Conservation (phyloP, 1,140 invertebrate species). For the Teleopsis dalmanni region DNA sequence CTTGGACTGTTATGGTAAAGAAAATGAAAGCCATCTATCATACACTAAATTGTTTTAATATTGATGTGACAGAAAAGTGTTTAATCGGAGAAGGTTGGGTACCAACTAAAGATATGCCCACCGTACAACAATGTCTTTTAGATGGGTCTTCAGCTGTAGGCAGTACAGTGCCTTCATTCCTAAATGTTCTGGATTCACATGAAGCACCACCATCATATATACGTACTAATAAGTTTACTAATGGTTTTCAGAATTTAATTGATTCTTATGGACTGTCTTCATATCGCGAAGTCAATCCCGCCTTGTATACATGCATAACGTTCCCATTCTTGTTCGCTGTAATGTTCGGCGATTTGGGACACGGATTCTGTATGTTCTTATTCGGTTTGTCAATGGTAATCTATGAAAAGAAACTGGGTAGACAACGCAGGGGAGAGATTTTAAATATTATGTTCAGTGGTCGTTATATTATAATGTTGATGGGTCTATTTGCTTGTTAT, state of each 20-base stretch:
- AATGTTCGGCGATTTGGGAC: conserved; percentile 97
- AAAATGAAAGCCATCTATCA: conserved; percentile 71
- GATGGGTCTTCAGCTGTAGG: conserved; percentile 45
- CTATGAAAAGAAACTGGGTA: conserved; percentile 52
- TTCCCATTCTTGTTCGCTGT: conserved; percentile 97
- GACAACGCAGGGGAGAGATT: conserved; percentile 51
- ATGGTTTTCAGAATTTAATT: conserved; percentile 91
- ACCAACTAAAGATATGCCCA: conserved; percentile 54
- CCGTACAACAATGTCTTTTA: conserved; percentile 34
- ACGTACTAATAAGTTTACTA: conserved; percentile 91
- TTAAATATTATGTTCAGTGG: conserved; percentile 78
- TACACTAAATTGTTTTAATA: conserved; percentile 63
- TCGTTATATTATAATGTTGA: conserved; percentile 75
- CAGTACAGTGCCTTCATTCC: conserved; percentile 55
- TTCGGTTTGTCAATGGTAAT: conserved; percentile 73
- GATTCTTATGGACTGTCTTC: conserved; percentile 90
- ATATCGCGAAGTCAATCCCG: conserved; percentile 85
- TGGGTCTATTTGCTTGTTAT: conserved; percentile 79
- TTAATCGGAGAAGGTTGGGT: conserved; percentile 73
- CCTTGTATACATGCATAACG: conserved; percentile 75
- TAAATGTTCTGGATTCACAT: conserved; percentile 35
- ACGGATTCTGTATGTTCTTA: conserved; percentile 71
- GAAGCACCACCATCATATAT: conserved; percentile 83
- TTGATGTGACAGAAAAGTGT: conserved; percentile 55
- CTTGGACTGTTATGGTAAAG: conserved; percentile 62